Conservation (phyloP, 1,140 invertebrate genomes). For the Temnothorax nylanderi region DNA sequence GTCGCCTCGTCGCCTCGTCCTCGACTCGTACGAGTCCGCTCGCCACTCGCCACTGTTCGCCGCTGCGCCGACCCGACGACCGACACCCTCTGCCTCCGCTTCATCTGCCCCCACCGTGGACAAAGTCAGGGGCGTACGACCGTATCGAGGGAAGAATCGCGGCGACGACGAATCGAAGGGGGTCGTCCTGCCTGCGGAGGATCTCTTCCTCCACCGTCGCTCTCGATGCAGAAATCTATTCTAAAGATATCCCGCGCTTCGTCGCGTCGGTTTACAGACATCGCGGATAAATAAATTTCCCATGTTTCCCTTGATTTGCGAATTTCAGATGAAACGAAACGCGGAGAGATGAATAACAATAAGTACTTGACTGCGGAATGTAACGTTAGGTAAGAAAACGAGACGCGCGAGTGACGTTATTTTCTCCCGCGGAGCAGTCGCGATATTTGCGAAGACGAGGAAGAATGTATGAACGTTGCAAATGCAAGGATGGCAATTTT, state of each 20-base stretch:
- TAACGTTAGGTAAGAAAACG: background rate
- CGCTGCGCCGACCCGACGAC: slow-evolving; percentile 63
- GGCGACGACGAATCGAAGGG: background rate
- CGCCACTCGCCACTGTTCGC: slow-evolving; percentile 61
- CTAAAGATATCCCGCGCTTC: background rate
- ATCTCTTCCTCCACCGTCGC: background rate
- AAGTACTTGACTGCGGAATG: background rate
- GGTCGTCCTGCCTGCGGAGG: background rate
- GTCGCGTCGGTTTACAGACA: background rate
- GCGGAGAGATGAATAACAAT: background rate
- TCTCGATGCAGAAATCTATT: background rate
- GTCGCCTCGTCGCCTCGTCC: background rate
- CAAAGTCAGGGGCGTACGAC: slow-evolving; percentile 59
- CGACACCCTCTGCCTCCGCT: slow-evolving; percentile 62
- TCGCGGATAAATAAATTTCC: background rate
- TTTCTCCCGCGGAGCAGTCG: background rate
- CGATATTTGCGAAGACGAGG: background rate
- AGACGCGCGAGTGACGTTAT: background rate
- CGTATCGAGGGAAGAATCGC: background rate
- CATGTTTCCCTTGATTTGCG: background rate
- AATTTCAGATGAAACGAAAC: background rate
- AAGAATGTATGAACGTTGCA: background rate
- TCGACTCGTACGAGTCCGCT: slow-evolving; percentile 60
- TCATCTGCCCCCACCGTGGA: slow-evolving; percentile 38
- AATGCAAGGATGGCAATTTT: background rate